Percentiles rank a stretch among this genome's conserved stretches.
Conservation (phyloP, 2,888 invertebrate genomes). For the Phoenoteleia sp. region DNA sequence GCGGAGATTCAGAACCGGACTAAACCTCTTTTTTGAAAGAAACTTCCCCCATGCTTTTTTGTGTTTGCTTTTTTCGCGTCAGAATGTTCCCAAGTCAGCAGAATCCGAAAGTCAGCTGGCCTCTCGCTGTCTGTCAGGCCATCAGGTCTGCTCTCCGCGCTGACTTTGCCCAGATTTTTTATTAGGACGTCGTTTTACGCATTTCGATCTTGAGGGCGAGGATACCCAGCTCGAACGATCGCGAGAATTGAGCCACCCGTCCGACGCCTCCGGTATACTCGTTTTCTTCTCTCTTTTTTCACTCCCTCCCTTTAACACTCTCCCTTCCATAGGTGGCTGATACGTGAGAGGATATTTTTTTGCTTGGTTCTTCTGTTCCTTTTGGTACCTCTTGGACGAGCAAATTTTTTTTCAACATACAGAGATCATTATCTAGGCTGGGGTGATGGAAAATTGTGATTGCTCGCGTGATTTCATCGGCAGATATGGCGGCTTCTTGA, state of each 20-base stretch:
- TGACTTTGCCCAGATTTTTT: too few relatives aligned
- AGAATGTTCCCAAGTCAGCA: too few relatives aligned
- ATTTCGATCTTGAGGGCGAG: too few relatives aligned
- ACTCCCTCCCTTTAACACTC: slow-evolving; percentile 35
- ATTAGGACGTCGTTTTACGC: too few relatives aligned
- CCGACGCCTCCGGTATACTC: slow-evolving; percentile 69
- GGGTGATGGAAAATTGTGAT: slow-evolving; percentile 66
- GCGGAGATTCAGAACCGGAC: slow-evolving; percentile 17
- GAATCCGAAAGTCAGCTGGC: too few relatives aligned
- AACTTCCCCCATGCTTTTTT: too few relatives aligned
- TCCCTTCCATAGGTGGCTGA: slow-evolving; percentile 56
- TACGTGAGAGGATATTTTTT: slow-evolving; percentile 45
- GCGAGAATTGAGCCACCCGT: slow-evolving; percentile 59
- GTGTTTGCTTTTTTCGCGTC: too few relatives aligned
- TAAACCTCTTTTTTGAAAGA: slow-evolving; percentile 19
- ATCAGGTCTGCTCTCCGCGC: too few relatives aligned
- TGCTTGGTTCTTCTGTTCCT: not conserved
- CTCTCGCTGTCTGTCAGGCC: too few relatives aligned
- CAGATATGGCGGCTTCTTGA: slow-evolving; percentile 70
- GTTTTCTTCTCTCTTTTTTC: slow-evolving; percentile 50
- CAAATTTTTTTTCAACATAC: slow-evolving; percentile 66
- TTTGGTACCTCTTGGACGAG: slow-evolving; percentile 37
- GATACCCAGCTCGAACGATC: not conserved
- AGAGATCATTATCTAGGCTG: slow-evolving; percentile 68
- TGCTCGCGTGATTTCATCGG: slow-evolving; percentile 65